Evolutionary conservation across 2,888 invertebrate species (phyloP), one percentile per base, ranked within the genome.

Genomic region (Schizotus pectinicornis): DNA sequence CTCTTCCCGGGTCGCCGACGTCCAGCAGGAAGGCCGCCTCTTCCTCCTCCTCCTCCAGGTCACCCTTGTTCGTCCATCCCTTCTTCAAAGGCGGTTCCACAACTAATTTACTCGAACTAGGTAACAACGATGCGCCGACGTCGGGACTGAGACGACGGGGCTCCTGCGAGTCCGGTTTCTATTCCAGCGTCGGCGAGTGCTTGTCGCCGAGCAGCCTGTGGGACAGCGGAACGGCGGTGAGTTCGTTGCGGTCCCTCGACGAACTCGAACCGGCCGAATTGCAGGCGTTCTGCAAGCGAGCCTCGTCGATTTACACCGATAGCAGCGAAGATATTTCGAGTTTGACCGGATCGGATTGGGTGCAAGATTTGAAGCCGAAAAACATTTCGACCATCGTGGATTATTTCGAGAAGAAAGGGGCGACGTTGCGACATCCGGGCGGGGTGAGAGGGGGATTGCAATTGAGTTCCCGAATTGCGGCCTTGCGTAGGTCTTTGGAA

Each of bases 101-200:
- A 62, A 78, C 77, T 22, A 79, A 78, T 60, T 63, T 79, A 45
- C 74, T 74, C 6, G 79, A 79, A 56, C 68, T 77, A 45, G 70
- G 70, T n/a, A 67, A 56, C 32, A 63, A 67, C 38, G 74, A 74
- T 13, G 57, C 66, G 5, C 64, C 66, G 35, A 64, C 67, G 0
- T 58, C 66, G 6, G 54, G 66, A 9, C 79, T 88, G n/a, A 83
- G 88, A 32, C 81, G 93, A 11, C 85, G 93, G 41, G 94, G 91
- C 54, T 94, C 93, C 12, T 93, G 93, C 77, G 94, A 94, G 78
- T 91, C 91, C 67, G 94, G 94, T 12, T 94, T 94, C 76, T 94
- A 92, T 83, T 92, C 92, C 52, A 92, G 91, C 69, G 90, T 92
- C 62, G 92, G 92, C 72, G 79, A 80, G 65, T 80, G 79, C 56